These are phyloP conservation scores for Manis crassicaudata DNA, from an alignment of 2,797 vertebrate genomes.

Conservation along the genomic window DNA sequence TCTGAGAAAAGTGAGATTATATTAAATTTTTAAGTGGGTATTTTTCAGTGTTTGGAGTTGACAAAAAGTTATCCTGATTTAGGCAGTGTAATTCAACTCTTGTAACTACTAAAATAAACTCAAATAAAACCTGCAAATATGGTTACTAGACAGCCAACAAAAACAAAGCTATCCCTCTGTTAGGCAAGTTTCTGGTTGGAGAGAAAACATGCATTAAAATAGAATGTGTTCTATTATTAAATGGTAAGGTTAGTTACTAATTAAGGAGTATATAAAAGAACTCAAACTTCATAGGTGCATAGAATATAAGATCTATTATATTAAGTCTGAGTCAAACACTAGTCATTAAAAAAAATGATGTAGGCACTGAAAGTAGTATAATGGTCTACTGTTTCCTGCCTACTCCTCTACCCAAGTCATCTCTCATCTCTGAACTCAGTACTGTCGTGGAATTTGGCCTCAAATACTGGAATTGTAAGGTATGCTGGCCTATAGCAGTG, in stretches of 20 bases:
- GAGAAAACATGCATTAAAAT: neutral
- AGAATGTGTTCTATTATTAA: neutral
- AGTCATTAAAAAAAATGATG: neutral
- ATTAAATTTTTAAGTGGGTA: neutral
- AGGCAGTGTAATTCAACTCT: neutral
- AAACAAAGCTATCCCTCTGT: neutral
- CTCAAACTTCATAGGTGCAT: neutral
- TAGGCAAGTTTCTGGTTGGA: neutral
- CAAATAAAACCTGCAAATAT: neutral
- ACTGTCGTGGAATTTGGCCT: neutral
- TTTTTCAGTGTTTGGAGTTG: neutral
- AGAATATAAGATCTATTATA: neutral
- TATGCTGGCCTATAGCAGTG: neutral
- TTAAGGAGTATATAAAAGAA: neutral
- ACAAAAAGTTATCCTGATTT: neutral
- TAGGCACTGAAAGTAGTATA: neutral
- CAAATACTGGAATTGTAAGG: neutral
- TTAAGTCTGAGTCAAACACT: neutral
- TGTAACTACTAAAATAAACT: neutral
- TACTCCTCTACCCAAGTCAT: neutral
- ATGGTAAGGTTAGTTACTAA: neutral
- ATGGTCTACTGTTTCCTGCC: neutral
- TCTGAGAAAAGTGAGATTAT: neutral
- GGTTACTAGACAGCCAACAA: neutral
- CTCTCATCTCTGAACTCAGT: neutral